phyloP scores from a whole-genome alignment of 1,140 invertebrate genomes.

The Halotydeus destructor region DNA sequence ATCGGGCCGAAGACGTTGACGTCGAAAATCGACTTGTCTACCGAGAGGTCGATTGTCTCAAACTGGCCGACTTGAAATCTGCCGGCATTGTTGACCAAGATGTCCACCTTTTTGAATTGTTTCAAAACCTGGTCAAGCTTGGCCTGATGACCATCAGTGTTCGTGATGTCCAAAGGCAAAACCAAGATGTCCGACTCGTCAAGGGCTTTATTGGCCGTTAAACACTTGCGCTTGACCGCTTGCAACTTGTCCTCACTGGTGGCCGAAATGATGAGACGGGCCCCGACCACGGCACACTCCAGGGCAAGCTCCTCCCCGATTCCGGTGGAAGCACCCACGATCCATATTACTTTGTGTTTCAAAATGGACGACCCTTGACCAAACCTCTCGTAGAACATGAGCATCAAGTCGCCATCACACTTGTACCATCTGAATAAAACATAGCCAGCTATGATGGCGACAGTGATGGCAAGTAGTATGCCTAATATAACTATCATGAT shows the following conservation, averaged over 20 bases:
- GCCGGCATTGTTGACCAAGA: slow-evolving; percentile 59
- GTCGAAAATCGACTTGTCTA: slow-evolving; percentile 54
- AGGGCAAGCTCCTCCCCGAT: slow-evolving; percentile 58
- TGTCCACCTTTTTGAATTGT: slow-evolving; percentile 31
- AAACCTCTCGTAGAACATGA: too few species aligned
- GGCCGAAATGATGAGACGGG: slow-evolving; percentile 46
- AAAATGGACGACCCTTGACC: too few species aligned
- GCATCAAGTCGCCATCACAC: too few species aligned
- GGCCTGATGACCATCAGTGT: neutral
- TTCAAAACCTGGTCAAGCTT: neutral
- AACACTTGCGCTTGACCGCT: slow-evolving; percentile 45
- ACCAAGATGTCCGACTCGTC: slow-evolving; percentile 37
- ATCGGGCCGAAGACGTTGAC: slow-evolving; percentile 55
- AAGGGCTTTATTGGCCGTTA: slow-evolving; percentile 47
- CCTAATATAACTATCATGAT: too few species aligned
- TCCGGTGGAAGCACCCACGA: slow-evolving; percentile 72
- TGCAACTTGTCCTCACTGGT: slow-evolving; percentile 34
- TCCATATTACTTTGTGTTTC: slow-evolving; percentile 48
- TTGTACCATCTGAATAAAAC: too few species aligned
- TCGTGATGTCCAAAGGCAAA: slow-evolving; percentile 13
- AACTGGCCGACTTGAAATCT: slow-evolving; percentile 51
- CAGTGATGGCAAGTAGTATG: too few species aligned
- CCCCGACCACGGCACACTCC: slow-evolving; percentile 41
- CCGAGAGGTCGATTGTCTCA: slow-evolving; percentile 45
- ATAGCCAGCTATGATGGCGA: too few species aligned